Evolutionary conservation across 2,113 vertebrate genomes (phyloP).

Genomic region (Sardina pilchardus): DNA sequence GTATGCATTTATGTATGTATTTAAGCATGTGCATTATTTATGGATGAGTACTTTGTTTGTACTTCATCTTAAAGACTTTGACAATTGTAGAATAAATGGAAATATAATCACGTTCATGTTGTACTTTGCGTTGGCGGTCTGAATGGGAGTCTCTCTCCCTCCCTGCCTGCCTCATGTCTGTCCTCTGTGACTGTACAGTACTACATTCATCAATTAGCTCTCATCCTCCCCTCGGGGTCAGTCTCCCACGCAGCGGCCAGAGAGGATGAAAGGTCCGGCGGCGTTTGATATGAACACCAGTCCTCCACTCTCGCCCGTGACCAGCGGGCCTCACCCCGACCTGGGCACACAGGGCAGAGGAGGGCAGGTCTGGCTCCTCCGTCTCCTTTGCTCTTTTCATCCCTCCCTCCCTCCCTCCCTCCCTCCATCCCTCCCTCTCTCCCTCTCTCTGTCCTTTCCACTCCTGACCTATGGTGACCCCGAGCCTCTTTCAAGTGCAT

Average conservation of each 20-base stretch:
- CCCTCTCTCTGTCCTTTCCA: conserved; percentile 34
- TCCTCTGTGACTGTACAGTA: background rate
- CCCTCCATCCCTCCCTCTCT: background rate
- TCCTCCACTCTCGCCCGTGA: conserved; percentile 37
- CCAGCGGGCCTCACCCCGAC: conserved; percentile 43
- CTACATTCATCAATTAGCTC: conserved; percentile 22
- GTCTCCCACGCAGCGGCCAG: conserved; percentile 9
- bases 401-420: background rate
- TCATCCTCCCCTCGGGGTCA: conserved; percentile 17
- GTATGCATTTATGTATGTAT: too few relatives aligned
- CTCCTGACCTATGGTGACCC: conserved; percentile 13
- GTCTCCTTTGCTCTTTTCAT: background rate
- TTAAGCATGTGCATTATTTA: too few relatives aligned
- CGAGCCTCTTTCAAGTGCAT: conserved; percentile 53
- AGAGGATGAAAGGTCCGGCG: conserved; percentile 47
- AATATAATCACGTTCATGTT: too few relatives aligned
- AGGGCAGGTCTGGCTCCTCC: background rate
- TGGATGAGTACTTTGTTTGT: too few relatives aligned
- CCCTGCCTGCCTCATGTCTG: background rate
- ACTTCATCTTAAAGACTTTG: too few relatives aligned
- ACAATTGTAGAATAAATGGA: too few relatives aligned
- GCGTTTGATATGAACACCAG: conserved; percentile 49
- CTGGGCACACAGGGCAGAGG: conserved; percentile 22
- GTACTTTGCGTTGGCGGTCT: too few relatives aligned
- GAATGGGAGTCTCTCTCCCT: background rate